Conservation (phyloP, 2,113 vertebrate species). For the Monopterus albus region DNA sequence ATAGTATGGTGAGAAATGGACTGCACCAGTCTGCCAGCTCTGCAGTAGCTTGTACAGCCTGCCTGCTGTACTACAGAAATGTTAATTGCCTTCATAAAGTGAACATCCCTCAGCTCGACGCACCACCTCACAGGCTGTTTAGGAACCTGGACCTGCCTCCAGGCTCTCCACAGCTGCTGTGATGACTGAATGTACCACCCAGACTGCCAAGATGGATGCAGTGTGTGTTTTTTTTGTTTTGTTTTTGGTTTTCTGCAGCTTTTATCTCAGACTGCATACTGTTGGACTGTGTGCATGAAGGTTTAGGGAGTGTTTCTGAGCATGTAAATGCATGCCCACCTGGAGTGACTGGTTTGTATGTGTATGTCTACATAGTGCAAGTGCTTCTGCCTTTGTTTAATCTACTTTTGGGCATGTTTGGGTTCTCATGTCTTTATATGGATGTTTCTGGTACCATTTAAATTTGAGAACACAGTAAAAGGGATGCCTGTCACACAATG, state of each 20-base stretch:
- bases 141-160: conserved; percentile 17
- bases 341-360: too few species aligned
- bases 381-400: too few species aligned
- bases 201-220: not conserved
- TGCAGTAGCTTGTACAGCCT: conserved; percentile 17
- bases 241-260: conserved; percentile 1
- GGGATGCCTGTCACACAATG: conserved; percentile 34
- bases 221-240: not conserved
- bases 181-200: conserved; percentile 23
- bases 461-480: conserved; percentile 9
- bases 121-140: conserved; percentile 9
- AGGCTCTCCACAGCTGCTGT: conserved; percentile 24
- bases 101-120: conserved; percentile 16
- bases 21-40: conserved; percentile 1
- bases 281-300: not conserved
- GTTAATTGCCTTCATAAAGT: not conserved
- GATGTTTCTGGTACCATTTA: not conserved
- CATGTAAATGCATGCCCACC: too few species aligned
- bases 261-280: not conserved
- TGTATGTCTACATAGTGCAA: too few species aligned
- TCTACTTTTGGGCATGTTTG: too few species aligned
- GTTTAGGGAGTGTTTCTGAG: not conserved
- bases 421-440: conserved; percentile 1
- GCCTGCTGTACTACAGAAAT: conserved; percentile 5
- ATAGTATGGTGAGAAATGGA: not conserved